These are phyloP conservation scores for Hestina assimilis DNA, from an alignment of 1,140 invertebrate species.

Conservation along the genomic window DNA sequence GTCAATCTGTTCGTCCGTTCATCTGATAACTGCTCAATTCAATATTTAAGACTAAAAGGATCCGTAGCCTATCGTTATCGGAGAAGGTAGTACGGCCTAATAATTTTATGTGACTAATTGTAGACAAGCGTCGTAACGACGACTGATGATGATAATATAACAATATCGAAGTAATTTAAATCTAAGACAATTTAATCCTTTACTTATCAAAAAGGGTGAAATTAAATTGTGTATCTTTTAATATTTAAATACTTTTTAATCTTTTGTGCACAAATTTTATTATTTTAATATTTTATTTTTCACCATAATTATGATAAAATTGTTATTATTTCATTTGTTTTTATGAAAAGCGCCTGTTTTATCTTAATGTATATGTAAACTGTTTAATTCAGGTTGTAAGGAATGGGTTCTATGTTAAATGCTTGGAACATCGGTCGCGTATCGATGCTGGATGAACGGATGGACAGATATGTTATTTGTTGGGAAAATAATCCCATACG, in stretches of 20 bases:
- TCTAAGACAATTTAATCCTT: constrained; percentile 10
- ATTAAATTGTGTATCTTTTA: constrained; percentile 1
- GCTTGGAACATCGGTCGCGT: constrained; percentile 31
- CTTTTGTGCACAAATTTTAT: constrained; percentile 1
- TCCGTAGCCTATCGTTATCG: constrained; percentile 46
- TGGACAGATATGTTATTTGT: constrained; percentile 51
- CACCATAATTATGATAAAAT: no score
- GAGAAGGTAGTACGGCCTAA: constrained; percentile 61
- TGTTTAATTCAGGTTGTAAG: no score
- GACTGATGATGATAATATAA: constrained; percentile 9
- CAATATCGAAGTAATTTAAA: constrained; percentile 5
- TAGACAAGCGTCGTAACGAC: constrained; percentile 31
- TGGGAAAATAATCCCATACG: constrained; percentile 37
- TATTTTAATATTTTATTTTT: no score
- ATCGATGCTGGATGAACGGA: constrained; percentile 56
- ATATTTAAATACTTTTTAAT: neutral
- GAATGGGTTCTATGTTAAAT: neutral
- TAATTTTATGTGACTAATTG: constrained; percentile 37
- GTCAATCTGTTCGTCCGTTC: constrained; percentile 70
- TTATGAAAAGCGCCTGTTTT: no score
- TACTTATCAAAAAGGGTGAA: constrained; percentile 13
- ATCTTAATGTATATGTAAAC: no score
- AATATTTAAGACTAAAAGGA: constrained; percentile 61
- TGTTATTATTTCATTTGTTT: no score
- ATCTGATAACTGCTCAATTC: constrained; percentile 72